Conservation (phyloP, 2,797 vertebrate species). For the Coregonus suidteri region DNA sequence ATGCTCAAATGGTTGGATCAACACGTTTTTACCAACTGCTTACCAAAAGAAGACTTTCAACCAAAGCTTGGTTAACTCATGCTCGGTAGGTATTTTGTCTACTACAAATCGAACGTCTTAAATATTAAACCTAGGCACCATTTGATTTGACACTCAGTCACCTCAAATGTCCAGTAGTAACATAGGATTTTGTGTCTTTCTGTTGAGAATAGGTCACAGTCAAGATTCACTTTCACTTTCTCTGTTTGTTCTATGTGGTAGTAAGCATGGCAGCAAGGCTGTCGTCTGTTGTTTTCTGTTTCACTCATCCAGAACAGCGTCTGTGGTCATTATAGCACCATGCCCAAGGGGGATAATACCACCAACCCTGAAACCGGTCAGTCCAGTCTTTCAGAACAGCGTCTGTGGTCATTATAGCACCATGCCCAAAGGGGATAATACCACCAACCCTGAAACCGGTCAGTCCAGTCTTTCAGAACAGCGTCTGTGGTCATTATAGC, state of each 20-base stretch:
- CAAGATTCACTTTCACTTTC: background rate
- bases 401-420: background rate
- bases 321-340: slow-evolving; percentile 24
- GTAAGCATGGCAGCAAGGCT: slow-evolving; percentile 37
- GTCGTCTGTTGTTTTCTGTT: background rate
- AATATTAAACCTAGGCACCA: background rate
- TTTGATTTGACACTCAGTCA: background rate
- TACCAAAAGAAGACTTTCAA: background rate
- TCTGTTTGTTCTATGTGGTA: slow-evolving; percentile 4
- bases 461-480: no score
- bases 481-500: background rate
- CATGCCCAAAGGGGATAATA: slow-evolving; percentile 42
- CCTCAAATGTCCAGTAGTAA: background rate
- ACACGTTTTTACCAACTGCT: background rate
- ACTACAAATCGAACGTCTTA: background rate
- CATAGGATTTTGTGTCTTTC: background rate
- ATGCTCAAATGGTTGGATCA: background rate
- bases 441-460: no score
- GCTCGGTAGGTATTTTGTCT: background rate
- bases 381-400: no score
- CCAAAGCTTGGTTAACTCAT: background rate
- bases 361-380: no score
- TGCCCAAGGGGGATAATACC: slow-evolving; percentile 32
- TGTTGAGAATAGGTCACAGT: background rate
- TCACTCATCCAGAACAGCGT: background rate